Evolutionary conservation across 2,797 vertebrate species (phyloP).

Genomic region (Epinephelus coioides): DNA sequence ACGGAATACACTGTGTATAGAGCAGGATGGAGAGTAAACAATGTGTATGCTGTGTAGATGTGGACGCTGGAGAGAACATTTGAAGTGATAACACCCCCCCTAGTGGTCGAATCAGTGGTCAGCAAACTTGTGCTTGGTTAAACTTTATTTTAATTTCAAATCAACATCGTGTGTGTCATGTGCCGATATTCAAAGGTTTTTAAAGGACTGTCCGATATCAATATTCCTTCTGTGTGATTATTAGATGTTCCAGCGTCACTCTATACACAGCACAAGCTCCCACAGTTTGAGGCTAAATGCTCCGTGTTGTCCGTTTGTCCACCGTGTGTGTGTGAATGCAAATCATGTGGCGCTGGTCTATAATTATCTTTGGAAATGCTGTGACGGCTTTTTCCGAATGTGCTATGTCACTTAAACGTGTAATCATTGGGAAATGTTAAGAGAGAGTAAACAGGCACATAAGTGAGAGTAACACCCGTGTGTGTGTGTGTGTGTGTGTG

Average conservation of each 20-base stretch:
- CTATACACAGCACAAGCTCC: too few relatives aligned
- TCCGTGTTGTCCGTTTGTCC: too few relatives aligned
- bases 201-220: neutral
- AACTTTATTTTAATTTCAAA: too few relatives aligned
- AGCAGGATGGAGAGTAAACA: neutral
- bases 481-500: neutral
- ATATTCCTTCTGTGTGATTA: neutral
- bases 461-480: constrained; percentile 55
- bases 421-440: neutral
- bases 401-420: too few relatives aligned
- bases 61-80: neutral
- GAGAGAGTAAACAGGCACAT: neutral
- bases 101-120: constrained; percentile 20
- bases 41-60: neutral
- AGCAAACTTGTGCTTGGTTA: too few relatives aligned
- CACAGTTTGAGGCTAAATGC: too few relatives aligned
- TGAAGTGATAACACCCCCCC: constrained; percentile 1
- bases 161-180: too few relatives aligned
- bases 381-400: too few relatives aligned
- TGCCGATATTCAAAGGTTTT: neutral
- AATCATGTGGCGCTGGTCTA: too few relatives aligned
- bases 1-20: neutral
- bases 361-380: too few relatives aligned
- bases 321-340: too few relatives aligned
- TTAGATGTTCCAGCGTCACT: neutral